A percentile compares a stretch with the other conserved stretches of the same genome.
phyloP scores from a whole-genome alignment of 2,888 invertebrate genomes.

The Amiota communis region DNA sequence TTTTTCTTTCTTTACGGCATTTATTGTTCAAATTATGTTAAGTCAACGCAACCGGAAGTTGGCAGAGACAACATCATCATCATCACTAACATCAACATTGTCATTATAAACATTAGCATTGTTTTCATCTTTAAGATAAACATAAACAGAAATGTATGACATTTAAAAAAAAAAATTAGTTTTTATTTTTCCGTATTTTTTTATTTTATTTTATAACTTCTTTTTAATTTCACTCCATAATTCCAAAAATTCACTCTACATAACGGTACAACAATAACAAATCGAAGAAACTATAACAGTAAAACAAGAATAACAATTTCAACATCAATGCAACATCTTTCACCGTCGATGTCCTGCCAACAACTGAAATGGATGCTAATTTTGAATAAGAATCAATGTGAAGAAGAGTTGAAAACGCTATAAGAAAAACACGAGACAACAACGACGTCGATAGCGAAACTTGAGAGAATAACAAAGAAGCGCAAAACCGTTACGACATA shows the following conservation, averaged over 20 bases:
- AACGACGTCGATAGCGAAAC: neutral
- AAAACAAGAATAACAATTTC: neutral
- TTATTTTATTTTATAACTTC: neutral
- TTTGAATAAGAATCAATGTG: slow-evolving; percentile 24
- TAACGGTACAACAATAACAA: no score
- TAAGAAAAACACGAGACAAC: slow-evolving; percentile 16
- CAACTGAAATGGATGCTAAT: slow-evolving; percentile 56
- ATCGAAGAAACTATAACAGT: no score
- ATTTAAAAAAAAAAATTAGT: neutral
- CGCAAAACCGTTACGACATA: no score
- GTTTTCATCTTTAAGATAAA: neutral
- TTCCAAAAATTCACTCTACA: neutral
- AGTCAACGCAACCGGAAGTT: slow-evolving; percentile 18
- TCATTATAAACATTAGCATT: no score
- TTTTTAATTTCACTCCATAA: neutral
- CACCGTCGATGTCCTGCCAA: slow-evolving; percentile 65
- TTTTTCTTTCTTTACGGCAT: neutral
- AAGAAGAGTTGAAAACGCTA: no score
- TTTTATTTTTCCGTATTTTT: neutral
- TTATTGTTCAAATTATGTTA: slow-evolving; percentile 33
- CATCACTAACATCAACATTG: neutral
- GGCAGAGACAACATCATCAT: neutral
- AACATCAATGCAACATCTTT: slow-evolving; percentile 21
- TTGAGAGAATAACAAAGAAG: slow-evolving; percentile 19
- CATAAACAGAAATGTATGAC: neutral